phyloP scores from a whole-genome alignment of 2,888 invertebrate genomes.

The Dryadula phaetusa region DNA sequence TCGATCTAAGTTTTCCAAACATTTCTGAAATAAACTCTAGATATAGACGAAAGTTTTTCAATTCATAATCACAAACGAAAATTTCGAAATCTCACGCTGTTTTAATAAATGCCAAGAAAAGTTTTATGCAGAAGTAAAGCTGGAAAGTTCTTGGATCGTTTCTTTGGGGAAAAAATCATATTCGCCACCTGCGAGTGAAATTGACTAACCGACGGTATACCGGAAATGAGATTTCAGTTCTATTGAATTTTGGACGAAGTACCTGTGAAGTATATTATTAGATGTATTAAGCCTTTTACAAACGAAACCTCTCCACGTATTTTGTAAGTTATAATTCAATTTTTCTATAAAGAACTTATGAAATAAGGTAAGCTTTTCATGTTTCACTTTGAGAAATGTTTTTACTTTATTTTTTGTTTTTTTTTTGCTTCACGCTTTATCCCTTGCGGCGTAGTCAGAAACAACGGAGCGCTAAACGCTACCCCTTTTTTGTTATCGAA shows the following conservation, averaged over 20 bases:
- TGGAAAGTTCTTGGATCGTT: constrained; percentile 37
- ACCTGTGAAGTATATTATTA: constrained; percentile 22
- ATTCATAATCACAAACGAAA: constrained; percentile 24
- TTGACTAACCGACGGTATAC: constrained; percentile 40
- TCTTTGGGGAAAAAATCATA: constrained; percentile 39
- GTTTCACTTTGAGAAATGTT: background rate
- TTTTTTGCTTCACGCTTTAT: no score
- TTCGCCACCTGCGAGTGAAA: constrained; percentile 42
- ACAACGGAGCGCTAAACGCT: no score
- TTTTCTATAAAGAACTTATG: background rate
- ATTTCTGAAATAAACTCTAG: constrained; percentile 20
- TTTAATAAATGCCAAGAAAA: constrained; percentile 37
- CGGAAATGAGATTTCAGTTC: constrained; percentile 44
- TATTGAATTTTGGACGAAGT: constrained; percentile 28
- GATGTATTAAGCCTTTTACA: constrained; percentile 7
- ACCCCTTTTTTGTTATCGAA: no score
- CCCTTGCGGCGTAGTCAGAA: no score
- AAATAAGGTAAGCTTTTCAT: background rate
- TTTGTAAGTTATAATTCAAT: constrained; percentile 5
- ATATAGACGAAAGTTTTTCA: constrained; percentile 28
- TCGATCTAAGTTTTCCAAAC: background rate
- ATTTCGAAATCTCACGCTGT: constrained; percentile 28
- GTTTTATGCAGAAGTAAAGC: constrained; percentile 40
- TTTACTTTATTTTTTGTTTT: background rate
- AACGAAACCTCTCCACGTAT: background rate